Base-by-base conservation (phyloP, 64 coral and sea anemone genomes). In the Catalaphyllia jardinei region DNA sequence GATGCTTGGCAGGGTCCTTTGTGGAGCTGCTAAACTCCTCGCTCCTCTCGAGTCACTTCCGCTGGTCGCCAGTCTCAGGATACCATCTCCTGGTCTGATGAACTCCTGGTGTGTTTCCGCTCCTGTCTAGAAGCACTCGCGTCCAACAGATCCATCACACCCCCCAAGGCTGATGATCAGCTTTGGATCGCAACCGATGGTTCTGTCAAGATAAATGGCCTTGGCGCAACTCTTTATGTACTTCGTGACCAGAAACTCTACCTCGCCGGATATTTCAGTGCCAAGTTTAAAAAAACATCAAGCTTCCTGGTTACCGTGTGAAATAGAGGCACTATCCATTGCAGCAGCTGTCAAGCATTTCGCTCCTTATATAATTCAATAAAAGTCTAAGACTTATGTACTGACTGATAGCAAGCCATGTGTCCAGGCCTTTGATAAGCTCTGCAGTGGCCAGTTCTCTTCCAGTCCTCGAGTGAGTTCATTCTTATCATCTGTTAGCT, bases 341-440 rank as follows among this genome's bases (percentile, higher is more conserved):
- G 87, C 60, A 4, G 75, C 87, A 20, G 31, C 87, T 42, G 62
- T 76, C 17, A 89, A 89, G 16, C 87, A 88, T 31, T 88, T 78
- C 17, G 75, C 50, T 10, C 74, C 87, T n/a, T 88, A 29, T 30
- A 30, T 77, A 24, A 92, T 86, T 31, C 90, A 86, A 38, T 64
- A 71, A 19, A 60, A 76, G 20, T 60, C 49, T 55, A 78, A 88
- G 17, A 19, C 74, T 17, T 88, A 74, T 59, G 62, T 88, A 8
- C 52, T 78, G 19, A 88, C 31, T 62, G 87, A 78, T 29, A 88
- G 74, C 30, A 88, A 88, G 72, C 75, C 75, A 0, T 89, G 75
- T 29, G 87, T 89, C 12, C 87, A 89, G 52, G 87, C 87, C 52
- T 89, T 78, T 79, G 87, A 89, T 3, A 89, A 67, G 75, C 87